Evolutionary conservation across 2,113 vertebrate species (phyloP).

Genomic region (Actenoides hombroni): DNA sequence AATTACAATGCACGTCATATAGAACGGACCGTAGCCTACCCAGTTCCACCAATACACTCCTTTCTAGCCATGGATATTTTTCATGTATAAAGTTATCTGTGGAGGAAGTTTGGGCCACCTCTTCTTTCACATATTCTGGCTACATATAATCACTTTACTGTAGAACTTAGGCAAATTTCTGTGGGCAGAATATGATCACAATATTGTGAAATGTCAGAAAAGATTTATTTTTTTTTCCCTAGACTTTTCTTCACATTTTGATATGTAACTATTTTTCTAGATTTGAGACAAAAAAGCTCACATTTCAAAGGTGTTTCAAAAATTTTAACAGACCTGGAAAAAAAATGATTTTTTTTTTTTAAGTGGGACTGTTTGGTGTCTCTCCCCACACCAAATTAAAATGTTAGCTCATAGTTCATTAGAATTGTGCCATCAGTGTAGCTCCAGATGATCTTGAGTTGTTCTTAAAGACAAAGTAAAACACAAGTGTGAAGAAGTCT

Average conservation of each 20-base stretch:
- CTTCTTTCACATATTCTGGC: neutral
- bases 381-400: neutral
- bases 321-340: neutral
- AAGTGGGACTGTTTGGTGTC: neutral
- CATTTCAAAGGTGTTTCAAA: neutral
- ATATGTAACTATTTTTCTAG: neutral
- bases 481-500: neutral
- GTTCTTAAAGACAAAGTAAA: neutral
- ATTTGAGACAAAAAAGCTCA: neutral
- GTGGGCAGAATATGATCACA: neutral
- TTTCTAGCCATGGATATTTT: neutral
- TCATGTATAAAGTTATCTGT: neutral
- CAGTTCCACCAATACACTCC: neutral
- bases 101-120: neutral
- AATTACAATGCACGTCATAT: neutral
- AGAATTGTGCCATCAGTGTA: neutral
- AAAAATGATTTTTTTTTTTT: neutral
- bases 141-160: neutral
- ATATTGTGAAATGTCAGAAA: neutral
- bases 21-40: neutral
- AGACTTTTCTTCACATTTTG: neutral
- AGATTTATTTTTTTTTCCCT: neutral
- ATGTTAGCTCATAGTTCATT: neutral
- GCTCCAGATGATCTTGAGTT: neutral
- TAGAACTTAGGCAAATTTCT: neutral